Evolutionary conservation across 2,888 invertebrate species (phyloP).

Genomic region (Metalampra italica): DNA sequence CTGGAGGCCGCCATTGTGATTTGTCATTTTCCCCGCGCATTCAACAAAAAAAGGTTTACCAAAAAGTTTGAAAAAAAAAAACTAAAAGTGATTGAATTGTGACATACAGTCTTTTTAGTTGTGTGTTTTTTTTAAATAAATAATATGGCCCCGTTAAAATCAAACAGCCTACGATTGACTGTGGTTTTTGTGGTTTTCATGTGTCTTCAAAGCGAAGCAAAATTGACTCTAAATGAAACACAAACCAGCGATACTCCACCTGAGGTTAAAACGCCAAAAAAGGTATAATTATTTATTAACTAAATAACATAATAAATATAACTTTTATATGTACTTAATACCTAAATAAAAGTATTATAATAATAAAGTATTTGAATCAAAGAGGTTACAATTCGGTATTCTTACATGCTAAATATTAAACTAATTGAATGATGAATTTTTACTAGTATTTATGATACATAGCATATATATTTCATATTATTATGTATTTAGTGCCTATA

Average conservation of each 20-base stretch:
- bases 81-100: background rate
- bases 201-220: constrained; percentile 34
- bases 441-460: no score
- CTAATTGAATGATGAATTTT: no score
- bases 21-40: constrained; percentile 31
- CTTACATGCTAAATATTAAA: no score
- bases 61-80: constrained; percentile 6
- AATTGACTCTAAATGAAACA: constrained; percentile 35
- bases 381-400: no score
- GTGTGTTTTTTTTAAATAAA: constrained; percentile 12
- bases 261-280: background rate
- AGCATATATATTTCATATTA: no score
- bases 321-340: no score
- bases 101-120: background rate
- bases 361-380: no score
- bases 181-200: constrained; percentile 36
- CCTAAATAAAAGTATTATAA: no score
- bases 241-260: constrained; percentile 6
- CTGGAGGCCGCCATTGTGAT: constrained; percentile 38
- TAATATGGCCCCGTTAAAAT: constrained; percentile 27
- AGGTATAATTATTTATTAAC: background rate
- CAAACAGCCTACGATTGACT: constrained; percentile 20
- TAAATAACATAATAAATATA: no score
- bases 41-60: constrained; percentile 14
- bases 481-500: no score